Evolutionary conservation across 2,113 vertebrate species (phyloP), one percentile per base, ranked within the genome.

Genomic region (Gallinago media): DNA sequence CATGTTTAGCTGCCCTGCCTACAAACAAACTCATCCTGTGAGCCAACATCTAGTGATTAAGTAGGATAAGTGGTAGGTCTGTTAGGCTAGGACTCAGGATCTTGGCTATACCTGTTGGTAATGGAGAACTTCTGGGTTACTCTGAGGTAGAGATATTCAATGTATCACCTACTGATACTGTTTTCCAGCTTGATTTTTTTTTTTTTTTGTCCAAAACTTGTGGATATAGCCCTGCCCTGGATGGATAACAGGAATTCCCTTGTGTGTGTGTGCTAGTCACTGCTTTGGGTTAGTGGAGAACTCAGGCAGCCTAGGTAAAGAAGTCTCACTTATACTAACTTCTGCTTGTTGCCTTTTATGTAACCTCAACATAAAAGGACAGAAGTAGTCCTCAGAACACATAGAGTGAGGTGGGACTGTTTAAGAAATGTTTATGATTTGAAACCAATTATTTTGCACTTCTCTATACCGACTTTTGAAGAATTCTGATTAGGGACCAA

Each of bases 301-400:
- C 16, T 66, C 0, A 0, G 21, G 27, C 9, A 78, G 65, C 21
- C 2, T 5, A 44, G 38, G 7, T 17, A 18, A 68, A 83, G 23
- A 59, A 62, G 40, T 87, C 47, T 26, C 34, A 44, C 46, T 44
- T 85, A 5, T 59, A 14, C 20, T 38, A 46, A 38, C 6, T 85
- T 75, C 54, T 82, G 36, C 13, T 78, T 34, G 6, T 73, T 9
- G 7, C 46, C 40, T 42, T 42, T 42, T 42, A 42, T 90, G 31
- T 70, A 76, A 70, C 31, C 42, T 79, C n/a, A 58, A 8, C 9
- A 21, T 18, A 23, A 66, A n/a, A 52, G n/a, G 32, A 26, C 25
- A 42, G 19, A 49, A 87, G 8, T 27, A 72, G 55, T 90, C 21
- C 32, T 42, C 49, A 29, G 32, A 61, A 86, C 54, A 54, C 8